A percentile compares a stretch with the other conserved stretches of the same genome.
These are phyloP conservation scores for Melanotaenia duboulayi DNA, from an alignment of 2,113 vertebrate species.

Conservation along the genomic window DNA sequence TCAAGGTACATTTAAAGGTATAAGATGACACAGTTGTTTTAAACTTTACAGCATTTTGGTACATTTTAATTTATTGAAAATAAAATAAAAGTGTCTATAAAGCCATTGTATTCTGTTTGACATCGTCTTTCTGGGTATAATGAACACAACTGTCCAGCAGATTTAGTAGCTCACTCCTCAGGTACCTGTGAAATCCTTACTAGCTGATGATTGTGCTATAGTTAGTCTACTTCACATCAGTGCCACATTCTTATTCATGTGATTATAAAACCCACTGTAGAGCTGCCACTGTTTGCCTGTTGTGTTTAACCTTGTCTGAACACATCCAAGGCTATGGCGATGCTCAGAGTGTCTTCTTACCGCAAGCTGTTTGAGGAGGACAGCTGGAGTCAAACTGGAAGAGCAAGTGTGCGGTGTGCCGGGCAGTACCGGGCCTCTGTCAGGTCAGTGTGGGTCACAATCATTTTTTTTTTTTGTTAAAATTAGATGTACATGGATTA, in stretches of 20 bases:
- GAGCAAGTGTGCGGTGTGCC: conserved; percentile 49
- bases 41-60: conserved; percentile 61
- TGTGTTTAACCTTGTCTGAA: conserved; percentile 9
- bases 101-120: conserved; percentile 10
- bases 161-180: conserved; percentile 37
- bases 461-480: not conserved
- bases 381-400: conserved; percentile 53
- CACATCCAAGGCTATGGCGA: conserved; percentile 58
- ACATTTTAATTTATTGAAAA: conserved; percentile 85
- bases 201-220: conserved; percentile 68
- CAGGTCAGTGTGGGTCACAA: conserved; percentile 72
- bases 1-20: conserved; percentile 70
- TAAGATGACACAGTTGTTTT: conserved; percentile 64
- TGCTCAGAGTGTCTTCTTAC: conserved; percentile 83
- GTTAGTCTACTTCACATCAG: conserved; percentile 58
- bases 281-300: conserved; percentile 34
- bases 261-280: conserved; percentile 66
- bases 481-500: no score
- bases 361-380: conserved; percentile 78
- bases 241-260: conserved; percentile 71
- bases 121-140: not conserved
- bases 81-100: conserved; percentile 79
- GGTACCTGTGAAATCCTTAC: conserved; percentile 66
- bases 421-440: conserved; percentile 45
- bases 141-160: not conserved